Percentiles rank a stretch among this genome's conserved stretches.
Conservation (phyloP, 2,113 vertebrate genomes). For the Scomber scombrus region DNA sequence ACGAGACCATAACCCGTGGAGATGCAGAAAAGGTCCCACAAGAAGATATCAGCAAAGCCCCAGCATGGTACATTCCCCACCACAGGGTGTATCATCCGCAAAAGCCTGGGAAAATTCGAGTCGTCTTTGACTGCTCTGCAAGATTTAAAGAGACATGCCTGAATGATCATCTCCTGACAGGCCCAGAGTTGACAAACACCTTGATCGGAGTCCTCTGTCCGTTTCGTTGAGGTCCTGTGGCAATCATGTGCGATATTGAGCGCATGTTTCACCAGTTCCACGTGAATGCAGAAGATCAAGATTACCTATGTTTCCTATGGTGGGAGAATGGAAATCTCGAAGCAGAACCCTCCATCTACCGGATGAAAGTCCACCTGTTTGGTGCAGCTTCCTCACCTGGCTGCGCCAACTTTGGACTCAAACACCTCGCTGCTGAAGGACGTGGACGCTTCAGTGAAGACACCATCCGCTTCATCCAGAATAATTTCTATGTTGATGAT, state of each 20-base stretch:
- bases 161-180: neutral
- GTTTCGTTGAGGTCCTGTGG: neutral
- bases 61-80: neutral
- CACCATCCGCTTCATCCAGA: neutral
- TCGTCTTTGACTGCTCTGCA: conserved; percentile 8
- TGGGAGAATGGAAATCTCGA: neutral
- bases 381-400: neutral
- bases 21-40: neutral
- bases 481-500: neutral
- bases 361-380: neutral
- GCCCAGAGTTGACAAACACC: neutral
- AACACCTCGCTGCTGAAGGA: neutral
- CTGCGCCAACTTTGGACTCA: neutral
- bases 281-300: neutral
- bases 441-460: neutral
- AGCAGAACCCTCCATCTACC: neutral
- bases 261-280: neutral
- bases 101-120: neutral
- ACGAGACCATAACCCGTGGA: neutral
- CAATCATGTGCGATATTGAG: neutral
- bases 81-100: neutral
- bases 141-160: neutral
- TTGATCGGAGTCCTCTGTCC: neutral
- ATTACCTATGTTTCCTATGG: neutral
- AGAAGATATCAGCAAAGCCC: neutral